Evolutionary conservation across 2,797 vertebrate species (phyloP).

Genomic region (Coranthus polyacanthus): DNA sequence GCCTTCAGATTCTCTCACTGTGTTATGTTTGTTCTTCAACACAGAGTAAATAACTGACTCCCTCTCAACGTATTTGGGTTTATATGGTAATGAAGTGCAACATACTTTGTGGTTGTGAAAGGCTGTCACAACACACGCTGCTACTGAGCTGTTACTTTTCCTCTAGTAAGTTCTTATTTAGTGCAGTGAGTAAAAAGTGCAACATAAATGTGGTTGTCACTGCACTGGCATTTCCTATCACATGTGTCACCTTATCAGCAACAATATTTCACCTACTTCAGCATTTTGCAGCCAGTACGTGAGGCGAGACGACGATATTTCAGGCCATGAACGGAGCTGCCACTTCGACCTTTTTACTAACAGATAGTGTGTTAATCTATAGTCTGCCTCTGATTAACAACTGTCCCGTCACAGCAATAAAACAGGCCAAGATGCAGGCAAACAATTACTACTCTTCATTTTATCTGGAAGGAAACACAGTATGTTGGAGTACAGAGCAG

Average conservation of each 20-base stretch:
- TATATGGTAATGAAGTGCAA: conserved; percentile 45
- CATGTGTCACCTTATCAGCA: conserved; percentile 23
- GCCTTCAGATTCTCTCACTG: neutral
- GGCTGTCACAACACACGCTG: conserved; percentile 24
- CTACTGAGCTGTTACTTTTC: conserved; percentile 31
- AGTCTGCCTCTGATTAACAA: conserved; percentile 23
- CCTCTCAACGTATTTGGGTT: conserved; percentile 23
- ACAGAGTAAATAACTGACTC: conserved; percentile 17
- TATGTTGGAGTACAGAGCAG: neutral
- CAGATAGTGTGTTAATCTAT: conserved; percentile 26
- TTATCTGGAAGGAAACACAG: neutral
- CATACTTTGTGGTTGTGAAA: conserved; percentile 17
- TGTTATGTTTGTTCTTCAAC: conserved; percentile 36
- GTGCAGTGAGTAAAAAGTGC: conserved; percentile 22
- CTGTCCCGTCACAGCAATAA: conserved; percentile 9
- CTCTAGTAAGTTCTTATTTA: conserved; percentile 14
- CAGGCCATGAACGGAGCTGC: neutral
- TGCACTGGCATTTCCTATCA: neutral
- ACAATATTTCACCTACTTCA: conserved; percentile 12
- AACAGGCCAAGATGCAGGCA: conserved; percentile 10
- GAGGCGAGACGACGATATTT: conserved; percentile 3
- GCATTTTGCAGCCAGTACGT: conserved; percentile 1
- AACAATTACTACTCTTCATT: conserved; percentile 19
- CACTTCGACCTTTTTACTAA: conserved; percentile 28
- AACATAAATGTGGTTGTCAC: conserved; percentile 23